Evolutionary conservation across 2,888 invertebrate species (phyloP).

Genomic region (Cheiracanthium punctorium): DNA sequence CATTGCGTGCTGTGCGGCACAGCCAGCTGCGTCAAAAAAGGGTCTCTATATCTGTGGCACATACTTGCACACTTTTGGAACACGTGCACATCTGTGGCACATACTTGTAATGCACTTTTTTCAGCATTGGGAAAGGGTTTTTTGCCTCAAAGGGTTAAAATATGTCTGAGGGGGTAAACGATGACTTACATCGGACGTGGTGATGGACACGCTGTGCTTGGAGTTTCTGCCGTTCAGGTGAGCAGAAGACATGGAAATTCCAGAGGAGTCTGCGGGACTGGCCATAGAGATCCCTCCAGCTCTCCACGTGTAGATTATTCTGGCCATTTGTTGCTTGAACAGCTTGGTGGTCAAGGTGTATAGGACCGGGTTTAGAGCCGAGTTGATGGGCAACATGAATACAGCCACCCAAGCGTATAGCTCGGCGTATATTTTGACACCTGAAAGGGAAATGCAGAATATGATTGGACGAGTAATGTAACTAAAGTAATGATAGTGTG

Average conservation of each 20-base stretch:
- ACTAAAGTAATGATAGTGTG: too few species aligned
- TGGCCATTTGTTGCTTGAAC: slow-evolving; percentile 79
- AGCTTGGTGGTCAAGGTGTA: slow-evolving; percentile 81
- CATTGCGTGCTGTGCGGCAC: too few species aligned
- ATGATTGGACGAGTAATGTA: too few species aligned
- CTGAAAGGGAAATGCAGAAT: too few species aligned
- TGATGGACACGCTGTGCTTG: slow-evolving; percentile 33
- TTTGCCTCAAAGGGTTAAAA: too few species aligned
- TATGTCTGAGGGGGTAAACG: too few species aligned
- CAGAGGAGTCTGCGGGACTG: slow-evolving; percentile 43
- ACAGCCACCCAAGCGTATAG: slow-evolving; percentile 81
- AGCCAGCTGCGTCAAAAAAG: too few species aligned
- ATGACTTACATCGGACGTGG: slow-evolving; percentile 49
- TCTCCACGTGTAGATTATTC: slow-evolving; percentile 64
- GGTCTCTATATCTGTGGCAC: too few species aligned
- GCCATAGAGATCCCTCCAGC: slow-evolving; percentile 13
- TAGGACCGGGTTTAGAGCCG: slow-evolving; percentile 81
- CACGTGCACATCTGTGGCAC: too few species aligned
- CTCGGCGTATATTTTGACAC: slow-evolving; percentile 78
- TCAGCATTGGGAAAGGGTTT: too few species aligned
- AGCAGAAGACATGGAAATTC: slow-evolving; percentile 55
- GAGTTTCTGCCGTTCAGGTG: slow-evolving; percentile 24
- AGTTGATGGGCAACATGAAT: slow-evolving; percentile 81
- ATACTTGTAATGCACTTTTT: too few species aligned
- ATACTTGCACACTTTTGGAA: too few species aligned